phyloP scores from a whole-genome alignment of 2,888 invertebrate genomes.

The Nomada goodeniana region DNA sequence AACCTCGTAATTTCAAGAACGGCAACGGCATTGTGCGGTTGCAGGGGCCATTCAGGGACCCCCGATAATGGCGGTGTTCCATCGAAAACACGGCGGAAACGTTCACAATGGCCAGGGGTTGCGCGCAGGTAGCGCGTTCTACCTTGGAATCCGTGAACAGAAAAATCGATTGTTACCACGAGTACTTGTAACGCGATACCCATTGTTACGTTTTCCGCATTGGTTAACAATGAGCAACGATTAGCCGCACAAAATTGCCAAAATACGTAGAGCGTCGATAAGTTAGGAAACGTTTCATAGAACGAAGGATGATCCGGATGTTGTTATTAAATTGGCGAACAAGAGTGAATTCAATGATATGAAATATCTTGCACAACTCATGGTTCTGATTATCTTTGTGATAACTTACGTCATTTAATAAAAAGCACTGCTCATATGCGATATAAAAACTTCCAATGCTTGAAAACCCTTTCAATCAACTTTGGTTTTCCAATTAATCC shows the following conservation, averaged over 20 bases:
- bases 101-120: slow-evolving; percentile 17
- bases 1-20: slow-evolving; percentile 49
- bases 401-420: too few relatives aligned
- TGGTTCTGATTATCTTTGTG: too few relatives aligned
- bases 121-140: slow-evolving; percentile 24
- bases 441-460: neutral
- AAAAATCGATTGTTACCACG: slow-evolving; percentile 25
- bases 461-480: neutral
- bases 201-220: neutral
- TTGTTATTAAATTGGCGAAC: too few relatives aligned
- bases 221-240: neutral
- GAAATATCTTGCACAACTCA: too few relatives aligned
- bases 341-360: neutral
- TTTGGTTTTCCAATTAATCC: neutral
- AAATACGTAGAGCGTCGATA: too few relatives aligned
- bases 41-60: slow-evolving; percentile 18
- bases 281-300: too few relatives aligned
- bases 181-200: slow-evolving; percentile 22
- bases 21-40: slow-evolving; percentile 43
- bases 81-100: slow-evolving; percentile 38
- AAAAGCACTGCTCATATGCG: too few relatives aligned
- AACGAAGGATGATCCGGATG: too few relatives aligned
- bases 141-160: slow-evolving; percentile 19
- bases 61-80: slow-evolving; percentile 35
- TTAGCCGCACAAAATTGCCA: neutral